Percentiles rank a stretch among this genome's conserved stretches.
phyloP scores from a whole-genome alignment of 2,797 vertebrate genomes.

The Sebastes elongatus region DNA sequence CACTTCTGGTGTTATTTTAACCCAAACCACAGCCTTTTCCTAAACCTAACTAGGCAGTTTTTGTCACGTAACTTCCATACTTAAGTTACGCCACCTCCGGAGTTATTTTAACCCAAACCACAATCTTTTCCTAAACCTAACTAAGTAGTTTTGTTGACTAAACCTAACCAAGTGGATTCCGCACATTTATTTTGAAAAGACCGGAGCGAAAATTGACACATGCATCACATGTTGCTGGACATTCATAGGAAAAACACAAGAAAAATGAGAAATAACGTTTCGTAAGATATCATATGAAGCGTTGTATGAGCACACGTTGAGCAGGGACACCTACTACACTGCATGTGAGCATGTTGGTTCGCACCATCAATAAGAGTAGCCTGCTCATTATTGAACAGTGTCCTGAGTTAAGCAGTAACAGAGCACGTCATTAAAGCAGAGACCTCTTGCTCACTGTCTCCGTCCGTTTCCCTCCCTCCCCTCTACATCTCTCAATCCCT shows the following conservation, averaged over 20 bases:
- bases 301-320: too few species aligned
- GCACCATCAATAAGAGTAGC: slow-evolving; percentile 28
- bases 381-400: slow-evolving; percentile 54
- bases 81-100: too few species aligned
- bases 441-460: slow-evolving; percentile 42
- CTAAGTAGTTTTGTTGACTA: too few species aligned
- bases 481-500: slow-evolving; percentile 35
- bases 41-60: fast-evolving
- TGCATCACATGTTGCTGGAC: too few species aligned
- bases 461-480: slow-evolving; percentile 11
- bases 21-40: too few species aligned
- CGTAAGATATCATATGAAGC: fast-evolving
- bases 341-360: background rate
- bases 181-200: too few species aligned
- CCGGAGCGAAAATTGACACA: fast-evolving
- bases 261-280: too few species aligned
- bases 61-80: fast-evolving
- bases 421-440: slow-evolving; percentile 57
- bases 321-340: background rate
- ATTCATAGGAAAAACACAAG: too few species aligned
- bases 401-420: slow-evolving; percentile 53
- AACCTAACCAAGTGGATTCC: too few species aligned
- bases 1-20: too few species aligned
- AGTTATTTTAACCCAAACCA: fast-evolving
- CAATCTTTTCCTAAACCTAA: fast-evolving